A percentile compares a stretch with the other conserved stretches of the same genome.
Evolutionary conservation across 2,797 vertebrate species (phyloP).

Genomic region (Myripristis jacobus): DNA sequence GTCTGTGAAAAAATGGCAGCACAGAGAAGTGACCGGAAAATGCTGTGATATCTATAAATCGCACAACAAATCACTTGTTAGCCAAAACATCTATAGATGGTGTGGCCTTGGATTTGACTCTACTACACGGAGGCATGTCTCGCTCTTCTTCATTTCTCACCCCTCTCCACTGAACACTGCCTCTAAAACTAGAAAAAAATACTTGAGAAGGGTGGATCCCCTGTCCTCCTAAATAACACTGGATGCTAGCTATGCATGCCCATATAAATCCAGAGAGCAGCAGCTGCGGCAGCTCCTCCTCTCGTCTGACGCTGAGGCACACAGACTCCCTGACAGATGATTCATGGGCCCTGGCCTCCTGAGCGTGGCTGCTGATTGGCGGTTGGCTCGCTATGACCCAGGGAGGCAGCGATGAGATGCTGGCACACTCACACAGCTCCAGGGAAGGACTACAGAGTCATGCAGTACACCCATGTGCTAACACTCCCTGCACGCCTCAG

Average conservation of each 20-base stretch:
- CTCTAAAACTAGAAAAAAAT: conserved; percentile 28
- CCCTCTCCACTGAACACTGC: conserved; percentile 24
- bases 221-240: conserved; percentile 6
- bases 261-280: conserved; percentile 69
- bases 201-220: conserved; percentile 30
- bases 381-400: conserved; percentile 68
- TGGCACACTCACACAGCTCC: conserved; percentile 74
- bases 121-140: neutral
- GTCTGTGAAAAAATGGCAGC: neutral
- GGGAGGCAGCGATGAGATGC: conserved; percentile 68
- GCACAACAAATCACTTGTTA: neutral
- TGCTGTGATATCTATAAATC: too few relatives aligned
- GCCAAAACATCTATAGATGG: neutral
- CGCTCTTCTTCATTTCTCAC: neutral
- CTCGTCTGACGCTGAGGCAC: conserved; percentile 58
- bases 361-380: conserved; percentile 71
- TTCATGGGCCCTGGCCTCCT: conserved; percentile 74
- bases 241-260: conserved; percentile 47
- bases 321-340: conserved; percentile 69
- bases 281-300: conserved; percentile 62
- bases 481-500: conserved; percentile 34
- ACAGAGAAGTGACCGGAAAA: neutral
- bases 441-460: conserved; percentile 78
- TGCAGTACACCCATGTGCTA: conserved; percentile 42
- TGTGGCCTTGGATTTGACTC: neutral